Percentiles rank a stretch among this genome's conserved stretches.
phyloP scores from a whole-genome alignment of 2,113 vertebrate genomes.

The Mus pahari region DNA sequence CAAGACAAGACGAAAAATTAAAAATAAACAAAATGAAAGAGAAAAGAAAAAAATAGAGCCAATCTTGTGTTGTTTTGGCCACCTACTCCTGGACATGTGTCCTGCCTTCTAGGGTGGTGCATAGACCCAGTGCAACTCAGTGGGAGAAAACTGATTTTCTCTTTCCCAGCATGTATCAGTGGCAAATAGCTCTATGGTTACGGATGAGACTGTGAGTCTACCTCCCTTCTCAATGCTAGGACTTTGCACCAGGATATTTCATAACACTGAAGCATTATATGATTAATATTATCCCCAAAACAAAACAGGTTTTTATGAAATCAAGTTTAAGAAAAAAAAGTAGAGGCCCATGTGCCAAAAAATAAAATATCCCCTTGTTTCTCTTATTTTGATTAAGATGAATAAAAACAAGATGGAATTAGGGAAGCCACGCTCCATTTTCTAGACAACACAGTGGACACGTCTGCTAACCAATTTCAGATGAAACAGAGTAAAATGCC shows the following conservation, averaged over 20 bases:
- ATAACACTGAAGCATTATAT: conserved; percentile 51
- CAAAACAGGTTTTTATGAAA: conserved; percentile 71
- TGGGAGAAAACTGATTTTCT: background rate
- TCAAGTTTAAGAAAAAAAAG: conserved; percentile 59
- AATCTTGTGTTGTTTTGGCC: background rate
- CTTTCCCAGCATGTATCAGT: background rate
- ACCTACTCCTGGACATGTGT: too few relatives aligned
- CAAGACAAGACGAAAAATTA: background rate
- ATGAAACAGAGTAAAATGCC: background rate
- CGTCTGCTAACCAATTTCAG: background rate
- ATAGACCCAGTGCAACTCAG: background rate
- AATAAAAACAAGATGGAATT: conserved; percentile 53
- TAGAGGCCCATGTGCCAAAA: background rate
- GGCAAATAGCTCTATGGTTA: background rate
- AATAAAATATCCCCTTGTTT: conserved; percentile 32
- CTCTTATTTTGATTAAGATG: conserved; percentile 60
- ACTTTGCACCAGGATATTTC: conserved; percentile 27
- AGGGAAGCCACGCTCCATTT: background rate
- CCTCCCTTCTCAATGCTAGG: conserved; percentile 5
- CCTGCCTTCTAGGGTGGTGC: background rate
- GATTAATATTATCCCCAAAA: conserved; percentile 66
- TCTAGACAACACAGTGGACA: background rate
- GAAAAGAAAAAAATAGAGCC: background rate
- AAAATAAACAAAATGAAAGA: background rate
- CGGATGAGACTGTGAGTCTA: background rate